A percentile compares a stretch with the other conserved stretches of the same genome.
Conservation (phyloP, 2,113 vertebrate genomes). For the Oryzias celebensis region DNA sequence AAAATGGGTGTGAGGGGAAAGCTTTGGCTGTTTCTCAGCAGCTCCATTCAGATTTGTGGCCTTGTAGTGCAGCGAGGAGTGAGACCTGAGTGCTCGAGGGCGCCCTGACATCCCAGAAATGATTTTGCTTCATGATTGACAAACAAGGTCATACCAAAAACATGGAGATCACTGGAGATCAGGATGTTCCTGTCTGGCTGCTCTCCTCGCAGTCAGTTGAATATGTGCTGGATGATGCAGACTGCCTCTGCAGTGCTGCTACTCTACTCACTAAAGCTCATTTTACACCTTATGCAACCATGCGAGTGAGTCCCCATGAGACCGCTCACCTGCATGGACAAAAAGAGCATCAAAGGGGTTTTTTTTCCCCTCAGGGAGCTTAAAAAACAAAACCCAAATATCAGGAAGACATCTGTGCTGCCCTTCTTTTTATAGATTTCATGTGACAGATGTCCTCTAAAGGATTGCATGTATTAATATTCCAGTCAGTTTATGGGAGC, state of each 20-base stretch:
- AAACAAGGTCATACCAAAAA: no score
- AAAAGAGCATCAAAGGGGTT: no score
- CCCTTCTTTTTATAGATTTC: neutral
- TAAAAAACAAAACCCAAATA: no score
- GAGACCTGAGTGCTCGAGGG: neutral
- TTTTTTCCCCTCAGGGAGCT: no score
- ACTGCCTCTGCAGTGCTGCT: constrained; percentile 61
- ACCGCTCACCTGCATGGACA: constrained; percentile 8
- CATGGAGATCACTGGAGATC: constrained; percentile 6
- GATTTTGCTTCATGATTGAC: no score
- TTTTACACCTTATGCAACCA: constrained; percentile 47
- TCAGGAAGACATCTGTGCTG: no score
- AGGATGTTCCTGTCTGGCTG: constrained; percentile 27
- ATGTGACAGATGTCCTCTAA: neutral
- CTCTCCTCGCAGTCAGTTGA: constrained; percentile 18
- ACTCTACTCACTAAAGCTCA: constrained; percentile 23
- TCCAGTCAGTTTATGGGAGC: constrained; percentile 3
- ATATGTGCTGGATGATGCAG: constrained; percentile 30
- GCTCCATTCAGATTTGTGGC: neutral
- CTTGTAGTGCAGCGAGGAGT: neutral
- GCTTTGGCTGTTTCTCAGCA: neutral
- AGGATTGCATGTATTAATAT: neutral
- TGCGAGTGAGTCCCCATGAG: constrained; percentile 7
- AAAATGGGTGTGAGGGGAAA: neutral
- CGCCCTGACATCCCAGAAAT: no score